A percentile compares a stretch with the other conserved stretches of the same genome.
These are phyloP conservation scores for Hirudinaria manillensis DNA, from an alignment of 2,888 invertebrate species.

Conservation along the genomic window DNA sequence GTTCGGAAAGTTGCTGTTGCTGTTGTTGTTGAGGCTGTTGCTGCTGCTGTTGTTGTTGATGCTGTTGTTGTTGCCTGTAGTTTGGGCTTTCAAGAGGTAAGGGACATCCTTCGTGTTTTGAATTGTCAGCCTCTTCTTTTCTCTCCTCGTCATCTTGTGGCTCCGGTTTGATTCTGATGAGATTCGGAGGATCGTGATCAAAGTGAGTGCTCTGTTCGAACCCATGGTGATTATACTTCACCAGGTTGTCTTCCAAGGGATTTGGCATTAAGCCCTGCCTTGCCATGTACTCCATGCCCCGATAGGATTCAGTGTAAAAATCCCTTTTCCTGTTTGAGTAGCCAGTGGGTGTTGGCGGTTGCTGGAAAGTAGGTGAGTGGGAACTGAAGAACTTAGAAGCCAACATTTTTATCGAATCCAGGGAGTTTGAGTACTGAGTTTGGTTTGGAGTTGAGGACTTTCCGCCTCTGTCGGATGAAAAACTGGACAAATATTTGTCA, in stretches of 20 bases:
- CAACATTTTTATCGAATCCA: constrained; percentile 1
- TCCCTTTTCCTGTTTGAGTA: no score
- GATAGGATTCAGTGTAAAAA: background rate
- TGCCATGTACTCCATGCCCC: background rate
- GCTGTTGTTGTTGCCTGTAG: background rate
- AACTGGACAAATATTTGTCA: background rate
- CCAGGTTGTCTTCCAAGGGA: background rate
- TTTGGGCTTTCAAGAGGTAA: background rate
- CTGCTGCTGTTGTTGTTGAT: background rate
- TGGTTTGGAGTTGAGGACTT: background rate
- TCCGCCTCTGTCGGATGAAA: background rate
- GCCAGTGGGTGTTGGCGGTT: no score
- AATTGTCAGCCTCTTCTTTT: background rate
- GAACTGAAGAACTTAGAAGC: constrained; percentile 11
- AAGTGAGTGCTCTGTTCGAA: background rate
- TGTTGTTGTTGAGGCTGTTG: background rate
- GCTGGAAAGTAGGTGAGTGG: no score
- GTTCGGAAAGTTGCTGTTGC: background rate
- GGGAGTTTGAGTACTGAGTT: background rate
- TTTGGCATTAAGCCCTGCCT: background rate
- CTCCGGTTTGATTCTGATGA: background rate
- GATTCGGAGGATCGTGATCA: background rate
- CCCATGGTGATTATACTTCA: background rate
- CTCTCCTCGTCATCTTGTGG: background rate
- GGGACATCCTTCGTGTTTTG: background rate